These are phyloP conservation scores for Gadus chalcogrammus DNA, from an alignment of 2,113 vertebrate genomes.

Conservation along the genomic window DNA sequence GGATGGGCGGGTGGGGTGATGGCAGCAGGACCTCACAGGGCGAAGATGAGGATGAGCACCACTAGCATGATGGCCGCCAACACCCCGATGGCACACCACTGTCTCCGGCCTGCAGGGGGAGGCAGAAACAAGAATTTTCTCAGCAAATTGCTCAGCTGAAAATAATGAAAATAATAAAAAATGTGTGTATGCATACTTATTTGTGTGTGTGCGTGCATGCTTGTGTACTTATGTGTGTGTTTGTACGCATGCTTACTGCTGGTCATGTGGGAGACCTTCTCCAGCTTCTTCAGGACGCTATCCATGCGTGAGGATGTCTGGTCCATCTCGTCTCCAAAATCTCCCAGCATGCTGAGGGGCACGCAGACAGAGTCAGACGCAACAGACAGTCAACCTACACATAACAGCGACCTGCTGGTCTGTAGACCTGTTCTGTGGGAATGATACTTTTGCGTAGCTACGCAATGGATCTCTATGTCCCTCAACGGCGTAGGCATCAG, in stretches of 20 bases:
- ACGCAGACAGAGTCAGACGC: not conserved
- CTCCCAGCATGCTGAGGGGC: conserved; percentile 72
- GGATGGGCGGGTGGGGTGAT: no score
- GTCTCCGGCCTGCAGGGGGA: conserved; percentile 66
- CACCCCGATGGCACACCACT: conserved; percentile 77
- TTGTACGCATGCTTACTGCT: conserved; percentile 66
- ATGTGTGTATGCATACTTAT: no score
- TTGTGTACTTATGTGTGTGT: not conserved
- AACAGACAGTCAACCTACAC: no score
- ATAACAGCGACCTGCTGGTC: no score
- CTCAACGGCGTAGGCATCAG: no score
- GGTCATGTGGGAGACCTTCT: conserved; percentile 81
- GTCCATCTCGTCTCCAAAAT: conserved; percentile 80
- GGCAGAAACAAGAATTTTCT: not conserved
- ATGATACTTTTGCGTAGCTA: no score
- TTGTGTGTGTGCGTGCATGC: no score
- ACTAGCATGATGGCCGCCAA: conserved; percentile 71
- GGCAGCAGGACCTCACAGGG: conserved; percentile 57
- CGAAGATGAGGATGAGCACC: conserved; percentile 73
- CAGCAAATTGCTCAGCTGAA: no score
- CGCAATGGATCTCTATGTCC: no score
- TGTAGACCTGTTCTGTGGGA: no score
- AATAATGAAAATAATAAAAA: no score
- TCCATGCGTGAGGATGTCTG: conserved; percentile 79
- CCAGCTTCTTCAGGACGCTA: conserved; percentile 77